Conservation (phyloP, 2,888 invertebrate genomes). For the Falcaria lacertinaria region DNA sequence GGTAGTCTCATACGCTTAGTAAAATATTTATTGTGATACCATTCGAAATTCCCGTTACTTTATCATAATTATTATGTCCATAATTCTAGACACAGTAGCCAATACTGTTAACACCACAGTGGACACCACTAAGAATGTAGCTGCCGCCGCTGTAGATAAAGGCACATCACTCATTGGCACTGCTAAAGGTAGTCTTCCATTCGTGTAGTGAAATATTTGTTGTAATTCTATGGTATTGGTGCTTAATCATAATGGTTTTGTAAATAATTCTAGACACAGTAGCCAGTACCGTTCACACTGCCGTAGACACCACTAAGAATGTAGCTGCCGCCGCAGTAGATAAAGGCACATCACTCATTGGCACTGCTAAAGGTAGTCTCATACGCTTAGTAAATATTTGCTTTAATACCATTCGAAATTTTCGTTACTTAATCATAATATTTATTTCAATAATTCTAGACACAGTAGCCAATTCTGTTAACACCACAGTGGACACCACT, state of each 20-base stretch:
- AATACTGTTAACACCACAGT: constrained; percentile 21
- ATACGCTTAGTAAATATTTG: no score
- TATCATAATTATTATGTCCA: neutral
- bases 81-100: constrained; percentile 22
- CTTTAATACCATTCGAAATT: no score
- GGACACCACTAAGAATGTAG: constrained; percentile 26
- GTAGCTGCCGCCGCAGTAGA: constrained; percentile 31
- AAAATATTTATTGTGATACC: neutral
- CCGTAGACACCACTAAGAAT: constrained; percentile 40
- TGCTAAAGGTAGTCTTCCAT: constrained; percentile 11
- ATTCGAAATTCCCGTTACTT: no score
- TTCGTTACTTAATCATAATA: no score
- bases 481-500: constrained; percentile 39
- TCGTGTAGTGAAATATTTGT: no score
- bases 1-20: constrained; percentile 11
- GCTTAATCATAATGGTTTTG: no score
- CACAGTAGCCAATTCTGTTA: constrained; percentile 35
- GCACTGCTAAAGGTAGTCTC: constrained; percentile 12
- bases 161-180: constrained; percentile 21
- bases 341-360: constrained; percentile 31
- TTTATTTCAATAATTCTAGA: constrained; percentile 38
- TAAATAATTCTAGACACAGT: constrained; percentile 25
- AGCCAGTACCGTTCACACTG: constrained; percentile 27
- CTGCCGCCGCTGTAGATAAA: constrained; percentile 26
- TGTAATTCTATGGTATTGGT: no score